Evolutionary conservation across 1,140 invertebrate genomes (phyloP), one percentile per base, ranked within the genome.

Genomic region (Thaumatotibia leucotreta): DNA sequence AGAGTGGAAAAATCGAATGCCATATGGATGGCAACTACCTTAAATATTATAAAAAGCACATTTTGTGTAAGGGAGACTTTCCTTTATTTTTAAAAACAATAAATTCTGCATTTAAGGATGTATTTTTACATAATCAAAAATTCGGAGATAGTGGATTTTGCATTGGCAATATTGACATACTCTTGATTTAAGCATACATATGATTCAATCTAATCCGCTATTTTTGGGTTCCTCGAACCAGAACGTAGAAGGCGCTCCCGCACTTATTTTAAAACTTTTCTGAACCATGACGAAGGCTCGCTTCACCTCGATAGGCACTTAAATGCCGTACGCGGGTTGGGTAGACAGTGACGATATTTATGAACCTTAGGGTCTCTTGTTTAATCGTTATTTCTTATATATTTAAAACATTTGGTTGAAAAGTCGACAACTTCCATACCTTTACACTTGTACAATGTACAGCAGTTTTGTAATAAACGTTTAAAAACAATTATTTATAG

Each of bases 261-360:
- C 61, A 22, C 29, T 24, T 32, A 33, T 62, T 62, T 32, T 62
- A 62, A 62, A 62, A 62, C 61, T 62, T 49, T 62, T 35, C 10
- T 50, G 65, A 62, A 62, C 31, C 65, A 58, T 61, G 45, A 66
- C 65, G 54, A 52, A 63, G 27, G 61, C 50, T 67, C 66, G 62
- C 66, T 50, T 35, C 66, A 35, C 61, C 66, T 67, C 66, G 66
- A 63, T 63, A 52, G 61, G 61, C 49, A 50, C 61, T 54, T 63
- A 67, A 67, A 67, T 67, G 32, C 52, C 66, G 66, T 63, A 61
- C 52, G 32, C 24, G 65, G 61, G 29, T 67, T 66, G 24, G 65
- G 63, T 68, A 66, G 72, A 69, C 39, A 45, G 35, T 45, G 39
- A 20, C 61, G 61, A 35, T 33, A 35, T 32, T 32, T 33, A 35